Base-by-base conservation (phyloP, 2,797 vertebrate genomes). In the Galagoides demidoff region DNA sequence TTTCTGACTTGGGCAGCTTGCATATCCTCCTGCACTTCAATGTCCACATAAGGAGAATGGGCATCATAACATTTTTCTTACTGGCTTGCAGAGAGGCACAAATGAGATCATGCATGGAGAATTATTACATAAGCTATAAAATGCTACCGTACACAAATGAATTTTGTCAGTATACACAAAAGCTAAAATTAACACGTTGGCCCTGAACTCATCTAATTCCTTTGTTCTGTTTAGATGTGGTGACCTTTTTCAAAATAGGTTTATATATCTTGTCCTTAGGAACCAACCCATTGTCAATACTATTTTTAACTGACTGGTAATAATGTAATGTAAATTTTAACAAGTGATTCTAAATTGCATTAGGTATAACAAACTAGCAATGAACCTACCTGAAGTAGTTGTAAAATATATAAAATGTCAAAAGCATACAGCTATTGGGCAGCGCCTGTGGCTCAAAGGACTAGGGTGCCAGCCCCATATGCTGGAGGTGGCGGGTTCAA, bases 271-370 rank as follows among this genome's bases (percentile, higher is more conserved):
- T 79, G 14, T 55, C 71, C 55, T 73, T 57, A 81, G 70, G 94
- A 94, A 85, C 16, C 4, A 78, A 37, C 16, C 91, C 22, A 45
- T 79, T 45, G 10, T 66, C 78, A 94, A 23, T 59, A 59, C 34
- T 88, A 68, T 90, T 94, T 94, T 91, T 45, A 90, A 57, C 14
- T 73, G 63, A 34, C 83, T 49, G 59, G 16, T 77, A 86, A 68
- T 59, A 93, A 61, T 34, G 71, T 59, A 93, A 61, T 34, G 71
- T 64, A n/a, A 70, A 70, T 19, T 59, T 82, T 16, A 31, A 52
- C 66, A 74, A 92, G 55, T 68, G 31, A 89, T 25, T 66, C 37
- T 16, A 52, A 27, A 39, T 85, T 89, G 25, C 29, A 71, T 89
- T 95, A 84, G 8, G 25, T 88, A 73, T 70, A 31, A 74, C 55